A percentile compares a stretch with the other conserved stretches of the same genome.
Conservation (phyloP, 1,140 invertebrate species). For the Penaeus vannamei region DNA sequence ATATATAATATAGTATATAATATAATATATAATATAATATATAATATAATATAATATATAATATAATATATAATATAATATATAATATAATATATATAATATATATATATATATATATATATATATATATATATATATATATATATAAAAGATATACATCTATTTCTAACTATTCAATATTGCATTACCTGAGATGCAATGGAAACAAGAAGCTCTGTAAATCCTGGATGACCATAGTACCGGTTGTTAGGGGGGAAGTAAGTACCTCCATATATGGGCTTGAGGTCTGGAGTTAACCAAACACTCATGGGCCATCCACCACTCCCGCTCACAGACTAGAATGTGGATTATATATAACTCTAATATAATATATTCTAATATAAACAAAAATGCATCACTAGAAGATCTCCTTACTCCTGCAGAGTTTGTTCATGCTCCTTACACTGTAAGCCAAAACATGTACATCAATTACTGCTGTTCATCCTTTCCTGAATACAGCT, state of each 20-base stretch:
- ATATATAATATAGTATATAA: too few species aligned
- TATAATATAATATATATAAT: too few species aligned
- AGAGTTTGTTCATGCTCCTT: too few species aligned
- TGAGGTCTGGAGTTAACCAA: slow-evolving; percentile 90
- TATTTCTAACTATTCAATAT: slow-evolving; percentile 12
- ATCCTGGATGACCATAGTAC: slow-evolving; percentile 84
- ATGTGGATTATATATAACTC: not conserved
- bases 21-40: too few species aligned
- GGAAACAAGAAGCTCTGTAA: slow-evolving; percentile 82
- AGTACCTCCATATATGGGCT: slow-evolving; percentile 89
- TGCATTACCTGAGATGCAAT: slow-evolving; percentile 71
- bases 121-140: not conserved
- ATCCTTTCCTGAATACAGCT: too few species aligned
- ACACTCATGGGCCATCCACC: slow-evolving; percentile 96
- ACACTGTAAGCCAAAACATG: too few species aligned
- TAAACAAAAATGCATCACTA: not conserved
- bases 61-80: too few species aligned
- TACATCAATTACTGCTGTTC: too few species aligned
- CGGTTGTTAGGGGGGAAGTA: slow-evolving; percentile 85
- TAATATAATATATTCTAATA: not conserved
- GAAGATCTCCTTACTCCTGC: too few species aligned
- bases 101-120: too few species aligned
- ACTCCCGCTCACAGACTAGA: slow-evolving; percentile 81
- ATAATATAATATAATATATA: too few species aligned
- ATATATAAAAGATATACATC: not conserved